phyloP scores from a whole-genome alignment of 2,113 vertebrate genomes.

The Passer domesticus region DNA sequence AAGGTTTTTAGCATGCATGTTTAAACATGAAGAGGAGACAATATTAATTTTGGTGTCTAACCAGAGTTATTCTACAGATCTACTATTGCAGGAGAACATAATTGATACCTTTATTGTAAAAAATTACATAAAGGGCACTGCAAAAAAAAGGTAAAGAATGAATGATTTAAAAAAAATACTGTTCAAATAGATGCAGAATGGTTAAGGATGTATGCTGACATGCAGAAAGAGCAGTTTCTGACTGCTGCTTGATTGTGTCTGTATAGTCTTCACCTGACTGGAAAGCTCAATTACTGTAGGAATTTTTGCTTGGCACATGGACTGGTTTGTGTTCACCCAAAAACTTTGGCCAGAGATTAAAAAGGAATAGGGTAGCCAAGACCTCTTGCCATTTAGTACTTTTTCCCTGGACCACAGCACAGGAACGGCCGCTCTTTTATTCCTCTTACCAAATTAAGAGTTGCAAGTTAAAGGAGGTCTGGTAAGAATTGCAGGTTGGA shows the following conservation, averaged over 20 bases:
- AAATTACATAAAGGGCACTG: not conserved
- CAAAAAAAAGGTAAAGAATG: not conserved
- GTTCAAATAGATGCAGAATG: slow-evolving; percentile 17
- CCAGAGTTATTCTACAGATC: not conserved
- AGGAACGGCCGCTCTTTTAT: not conserved
- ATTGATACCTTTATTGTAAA: not conserved
- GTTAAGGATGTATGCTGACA: not conserved
- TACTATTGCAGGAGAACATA: not conserved
- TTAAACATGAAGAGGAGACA: slow-evolving; percentile 3
- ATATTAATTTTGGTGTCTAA: not conserved
- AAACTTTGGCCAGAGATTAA: not conserved
- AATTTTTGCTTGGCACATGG: not conserved
- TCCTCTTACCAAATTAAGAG: not conserved
- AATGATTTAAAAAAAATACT: not conserved
- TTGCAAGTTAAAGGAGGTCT: not conserved
- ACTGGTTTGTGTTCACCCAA: not conserved
- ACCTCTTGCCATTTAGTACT: not conserved
- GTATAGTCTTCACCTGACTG: not conserved
- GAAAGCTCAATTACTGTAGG: not conserved
- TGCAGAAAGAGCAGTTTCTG: not conserved
- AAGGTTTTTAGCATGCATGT: slow-evolving; percentile 31
- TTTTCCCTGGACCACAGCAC: not conserved
- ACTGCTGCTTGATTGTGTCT: not conserved
- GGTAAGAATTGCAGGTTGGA: not conserved
- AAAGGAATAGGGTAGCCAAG: not conserved